Base-by-base conservation (phyloP, 2,797 vertebrate species). In the Sebastiscus albofasciatus region DNA sequence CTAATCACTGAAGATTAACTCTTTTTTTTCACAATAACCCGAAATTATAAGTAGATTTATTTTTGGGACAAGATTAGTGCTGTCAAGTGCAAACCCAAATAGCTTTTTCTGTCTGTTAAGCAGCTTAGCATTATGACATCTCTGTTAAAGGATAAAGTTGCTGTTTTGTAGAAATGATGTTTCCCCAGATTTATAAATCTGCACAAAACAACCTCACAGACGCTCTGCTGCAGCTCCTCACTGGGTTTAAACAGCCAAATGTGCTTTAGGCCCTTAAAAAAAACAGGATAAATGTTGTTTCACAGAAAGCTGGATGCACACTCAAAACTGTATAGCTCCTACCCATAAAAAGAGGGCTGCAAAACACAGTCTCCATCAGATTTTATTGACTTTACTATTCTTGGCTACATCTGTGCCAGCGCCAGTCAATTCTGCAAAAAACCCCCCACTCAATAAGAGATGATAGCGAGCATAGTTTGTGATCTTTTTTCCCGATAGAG, bases 71-170 rank as follows among this genome's bases (percentile, higher is more conserved):
- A 70, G 79, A 81, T 88, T 79, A 85, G 34, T 9, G 36, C 78
- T 34, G 70, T 72, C 58, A 85, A 75, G 74, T 72, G 54, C 33
- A 27, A 80, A 82, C 22, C 46, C n/a, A 71, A 80, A 67, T 22
- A 55, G 60, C 62, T 58, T 81, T 84, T 74, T 46, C 65, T 73
- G 31, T 72, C 58, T 68, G 55, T 67, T 88, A 90, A 89, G 85
- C 62, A 66, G 85, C 72, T 87, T 89, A 85, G 54, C 62, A 13
- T 69, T 80, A 33, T 66, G 79, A 80, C 75, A 68, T 67, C 72
- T 79, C 58, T 73, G 64, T 80, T 70, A 67, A 52, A 65, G 56
- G 81, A 84, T 62, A 27, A 56, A 72, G 66, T 74, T 60, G 22
- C 18, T 58, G 59, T 77, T 84, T 82, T 61, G 33, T 39, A 52